Base-by-base conservation (phyloP, 2,888 invertebrate species). In the Epirrhoe alternata region DNA sequence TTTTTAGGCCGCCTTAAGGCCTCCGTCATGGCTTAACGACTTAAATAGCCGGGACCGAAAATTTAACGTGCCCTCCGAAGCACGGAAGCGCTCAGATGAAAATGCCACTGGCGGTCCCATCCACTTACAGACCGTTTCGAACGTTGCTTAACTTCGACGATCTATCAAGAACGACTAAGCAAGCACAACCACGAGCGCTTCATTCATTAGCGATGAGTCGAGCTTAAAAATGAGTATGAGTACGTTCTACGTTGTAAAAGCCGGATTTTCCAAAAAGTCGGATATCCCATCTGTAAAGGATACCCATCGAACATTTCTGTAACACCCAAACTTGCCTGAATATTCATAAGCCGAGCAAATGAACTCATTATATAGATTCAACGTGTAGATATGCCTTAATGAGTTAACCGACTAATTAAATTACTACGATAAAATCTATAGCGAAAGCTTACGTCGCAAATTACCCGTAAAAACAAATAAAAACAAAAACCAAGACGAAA, bases 391-490 rank as follows among this genome's bases (percentile, higher is more conserved):
- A 67, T 74, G 68, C 78, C 74, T 74, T 84, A 86, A 86, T 85
- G 83, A 86, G 81, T 80, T 78, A 82, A 86, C 81, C 77, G 77
- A 86, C 88, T 86, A 88, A 89, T 92, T 89, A 87, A 82, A 73
- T 80, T 73, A 72, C 76, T 66, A 76, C 75, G 78, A 82, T 82
- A 83, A 78, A 68, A 73, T 76, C 77, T 54, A 83, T 81, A 84
- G 75, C 82, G 73, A 52, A 42, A 42, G 45, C 35, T 56, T 5
- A 42, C 54, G 56, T 86, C 84, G 87, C 89, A 90, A 92, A 92
- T 92, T 89, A 83, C 73, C 86, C 88, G 87, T 87, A 88, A 92
- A n/a, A 91, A 90, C 88, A 91, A 93, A 90, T 87, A 89, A 88
- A 87, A 86, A 86, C 75, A 82, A 84, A 78, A 73, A 85, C 87